Percentiles rank a stretch among this genome's conserved stretches.
Conservation (phyloP, 2,888 invertebrate species). For the Ypsolopha sequella region DNA sequence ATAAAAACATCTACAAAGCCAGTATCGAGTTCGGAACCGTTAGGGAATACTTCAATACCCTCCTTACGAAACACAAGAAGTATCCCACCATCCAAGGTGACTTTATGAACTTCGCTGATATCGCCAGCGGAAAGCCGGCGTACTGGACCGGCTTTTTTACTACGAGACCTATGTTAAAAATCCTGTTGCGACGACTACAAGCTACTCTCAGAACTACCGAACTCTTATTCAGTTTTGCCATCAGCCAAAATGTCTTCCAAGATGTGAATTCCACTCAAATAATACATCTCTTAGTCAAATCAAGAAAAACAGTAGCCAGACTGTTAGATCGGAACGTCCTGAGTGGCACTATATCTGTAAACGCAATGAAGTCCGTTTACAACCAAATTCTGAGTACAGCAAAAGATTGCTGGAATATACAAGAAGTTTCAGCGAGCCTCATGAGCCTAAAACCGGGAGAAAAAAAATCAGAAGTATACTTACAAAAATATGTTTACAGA, state of each 20-base stretch:
- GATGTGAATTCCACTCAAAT: conserved; percentile 63
- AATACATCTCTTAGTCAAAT: conserved; percentile 62
- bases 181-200: conserved; percentile 85
- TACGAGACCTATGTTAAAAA: conserved; percentile 86
- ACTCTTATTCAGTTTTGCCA: conserved; percentile 84
- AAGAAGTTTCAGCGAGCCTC: conserved; percentile 41
- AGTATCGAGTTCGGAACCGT: conserved; percentile 90
- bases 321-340: conserved; percentile 98
- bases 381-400: conserved; percentile 58
- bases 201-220: conserved; percentile 84
- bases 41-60: conserved; percentile 85
- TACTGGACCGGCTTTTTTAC: conserved; percentile 98
- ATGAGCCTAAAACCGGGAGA: conserved; percentile 82
- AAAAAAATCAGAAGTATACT: conserved; percentile 73
- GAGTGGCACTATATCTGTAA: conserved; percentile 90
- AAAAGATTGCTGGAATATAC: conserved; percentile 52
- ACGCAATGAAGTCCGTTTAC: conserved; percentile 89
- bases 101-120: conserved; percentile 95
- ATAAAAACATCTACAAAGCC: conserved; percentile 78
- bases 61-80: conserved; percentile 71
- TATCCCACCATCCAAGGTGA: conserved; percentile 86
- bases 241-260: conserved; percentile 73
- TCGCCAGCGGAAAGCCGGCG: conserved; percentile 85
- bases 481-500: conserved; percentile 48
- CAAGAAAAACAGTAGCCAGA: conserved; percentile 84